These are phyloP conservation scores for Prunella himalayana DNA, from an alignment of 2,113 vertebrate genomes.

Conservation along the genomic window DNA sequence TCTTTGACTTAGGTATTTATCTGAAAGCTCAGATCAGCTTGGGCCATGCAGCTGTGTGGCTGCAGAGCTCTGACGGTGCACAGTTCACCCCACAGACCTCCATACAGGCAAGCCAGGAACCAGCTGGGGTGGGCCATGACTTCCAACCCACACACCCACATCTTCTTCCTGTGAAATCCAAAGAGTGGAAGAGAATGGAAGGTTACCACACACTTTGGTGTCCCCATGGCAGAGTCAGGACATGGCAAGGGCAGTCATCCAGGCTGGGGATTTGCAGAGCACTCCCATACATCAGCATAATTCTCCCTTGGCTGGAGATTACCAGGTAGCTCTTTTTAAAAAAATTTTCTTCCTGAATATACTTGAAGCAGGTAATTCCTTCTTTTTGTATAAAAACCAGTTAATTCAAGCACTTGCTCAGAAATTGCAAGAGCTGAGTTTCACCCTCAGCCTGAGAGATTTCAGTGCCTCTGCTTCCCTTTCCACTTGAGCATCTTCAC, in stretches of 20 bases:
- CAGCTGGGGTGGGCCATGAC: accelerated
- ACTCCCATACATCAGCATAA: not conserved
- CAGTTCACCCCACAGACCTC: not conserved
- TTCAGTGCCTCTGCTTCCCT: not conserved
- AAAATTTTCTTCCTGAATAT: not conserved
- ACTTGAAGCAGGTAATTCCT: not conserved
- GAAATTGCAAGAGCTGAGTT: not conserved
- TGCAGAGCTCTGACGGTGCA: not conserved
- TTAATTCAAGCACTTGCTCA: not conserved
- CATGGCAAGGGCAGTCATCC: not conserved
- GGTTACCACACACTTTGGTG: not conserved
- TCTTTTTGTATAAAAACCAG: not conserved
- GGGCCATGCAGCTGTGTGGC: not conserved
- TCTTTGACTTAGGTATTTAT: not conserved
- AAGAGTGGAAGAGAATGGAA: not conserved
- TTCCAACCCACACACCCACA: not conserved
- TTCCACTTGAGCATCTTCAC: not conserved
- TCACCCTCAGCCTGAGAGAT: not conserved
- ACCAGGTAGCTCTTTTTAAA: not conserved
- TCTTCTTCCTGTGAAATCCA: not conserved
- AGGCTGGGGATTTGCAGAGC: not conserved
- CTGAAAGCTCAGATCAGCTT: not conserved
- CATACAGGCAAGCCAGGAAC: not conserved
- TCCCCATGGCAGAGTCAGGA: not conserved
- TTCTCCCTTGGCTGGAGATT: not conserved